Percentiles rank a stretch among this genome's conserved stretches.
Evolutionary conservation across 2,797 vertebrate genomes (phyloP).

Genomic region (Tarsius wallacei): DNA sequence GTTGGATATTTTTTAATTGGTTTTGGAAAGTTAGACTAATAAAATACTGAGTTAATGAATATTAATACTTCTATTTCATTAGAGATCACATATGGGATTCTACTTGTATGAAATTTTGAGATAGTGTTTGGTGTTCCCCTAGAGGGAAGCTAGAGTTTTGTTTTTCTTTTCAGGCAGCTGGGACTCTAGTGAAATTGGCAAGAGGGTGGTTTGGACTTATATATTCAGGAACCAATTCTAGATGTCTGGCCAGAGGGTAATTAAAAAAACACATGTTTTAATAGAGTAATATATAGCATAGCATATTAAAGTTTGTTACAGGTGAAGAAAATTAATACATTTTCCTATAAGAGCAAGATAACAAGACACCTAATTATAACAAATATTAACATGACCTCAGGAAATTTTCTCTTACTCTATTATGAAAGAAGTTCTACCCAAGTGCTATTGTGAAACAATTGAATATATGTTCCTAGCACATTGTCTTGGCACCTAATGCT

Average conservation of each 20-base stretch:
- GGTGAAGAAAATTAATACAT: background rate
- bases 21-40: conserved; percentile 43
- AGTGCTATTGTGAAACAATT: conserved; percentile 10
- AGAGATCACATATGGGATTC: background rate
- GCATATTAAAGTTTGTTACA: background rate
- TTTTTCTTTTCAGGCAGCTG: background rate
- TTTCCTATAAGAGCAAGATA: conserved; percentile 15
- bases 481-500: background rate
- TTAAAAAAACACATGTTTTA: conserved; percentile 27
- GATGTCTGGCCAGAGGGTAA: conserved; percentile 33
- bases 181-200: background rate
- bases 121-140: background rate
- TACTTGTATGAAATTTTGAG: background rate
- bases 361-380: conserved; percentile 59
- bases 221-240: conserved; percentile 62
- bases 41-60: conserved; percentile 12
- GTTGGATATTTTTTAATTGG: background rate
- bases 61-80: conserved; percentile 43
- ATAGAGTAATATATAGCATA: background rate
- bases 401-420: conserved; percentile 32
- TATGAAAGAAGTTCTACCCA: background rate
- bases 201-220: background rate
- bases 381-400: conserved; percentile 29
- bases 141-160: background rate
- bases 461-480: background rate